Conservation (phyloP, 2,797 vertebrate genomes). For the Pagetopsis macropterus region DNA sequence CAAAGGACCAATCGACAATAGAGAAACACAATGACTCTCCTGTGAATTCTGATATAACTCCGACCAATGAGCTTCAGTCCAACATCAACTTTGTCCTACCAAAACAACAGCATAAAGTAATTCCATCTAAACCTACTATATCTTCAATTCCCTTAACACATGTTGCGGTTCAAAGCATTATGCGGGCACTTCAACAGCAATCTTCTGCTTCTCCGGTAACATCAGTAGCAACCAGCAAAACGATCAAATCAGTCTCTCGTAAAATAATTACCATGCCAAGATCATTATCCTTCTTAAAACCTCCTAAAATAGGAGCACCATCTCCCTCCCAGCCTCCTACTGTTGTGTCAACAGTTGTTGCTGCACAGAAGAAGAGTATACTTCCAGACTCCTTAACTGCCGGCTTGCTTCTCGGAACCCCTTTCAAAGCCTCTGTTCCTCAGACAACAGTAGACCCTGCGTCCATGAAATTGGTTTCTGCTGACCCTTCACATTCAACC, state of each 20-base stretch:
- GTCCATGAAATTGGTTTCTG: neutral
- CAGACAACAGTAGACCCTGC: slow-evolving; percentile 3
- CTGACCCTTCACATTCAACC: slow-evolving; percentile 1
- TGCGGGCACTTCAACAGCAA: neutral
- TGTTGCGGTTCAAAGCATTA: slow-evolving; percentile 16
- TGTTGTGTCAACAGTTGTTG: slow-evolving; percentile 23
- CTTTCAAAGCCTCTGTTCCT: neutral
- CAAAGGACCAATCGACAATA: neutral
- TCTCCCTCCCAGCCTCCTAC: slow-evolving; percentile 12
- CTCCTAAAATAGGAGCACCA: neutral
- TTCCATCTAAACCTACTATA: neutral
- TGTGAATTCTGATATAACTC: neutral
- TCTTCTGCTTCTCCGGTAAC: neutral
- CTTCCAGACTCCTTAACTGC: neutral
- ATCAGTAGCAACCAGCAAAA: neutral
- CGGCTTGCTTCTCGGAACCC: neutral
- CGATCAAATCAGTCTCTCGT: neutral
- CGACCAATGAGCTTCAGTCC: neutral
- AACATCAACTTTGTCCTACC: neutral
- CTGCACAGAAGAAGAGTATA: slow-evolving; percentile 7
- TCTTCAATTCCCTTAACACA: neutral
- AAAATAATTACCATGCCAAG: slow-evolving; percentile 52
- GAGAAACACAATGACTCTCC: neutral
- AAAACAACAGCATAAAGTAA: neutral
- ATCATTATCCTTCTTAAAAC: neutral